Conservation (phyloP, 2,113 vertebrate genomes). For the Genyomyrus donnyi region DNA sequence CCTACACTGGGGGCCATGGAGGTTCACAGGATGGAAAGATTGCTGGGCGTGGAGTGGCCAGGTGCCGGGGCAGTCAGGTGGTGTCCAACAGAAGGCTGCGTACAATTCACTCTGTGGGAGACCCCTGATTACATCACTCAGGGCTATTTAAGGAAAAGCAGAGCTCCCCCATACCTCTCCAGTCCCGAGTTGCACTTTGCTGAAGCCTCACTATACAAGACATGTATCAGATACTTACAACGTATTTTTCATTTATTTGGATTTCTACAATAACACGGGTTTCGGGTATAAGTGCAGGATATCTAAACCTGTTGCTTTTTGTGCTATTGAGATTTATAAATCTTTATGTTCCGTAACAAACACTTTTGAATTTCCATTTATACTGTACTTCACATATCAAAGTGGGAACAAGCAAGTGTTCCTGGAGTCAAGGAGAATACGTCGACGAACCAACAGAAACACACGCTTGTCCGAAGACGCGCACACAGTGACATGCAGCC, state of each 20-base stretch:
- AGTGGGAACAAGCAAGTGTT: not conserved
- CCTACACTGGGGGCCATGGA: conserved; percentile 33
- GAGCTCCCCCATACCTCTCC: conserved; percentile 40
- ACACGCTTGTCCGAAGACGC: not conserved
- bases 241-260: not conserved
- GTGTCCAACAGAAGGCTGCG: conserved; percentile 53
- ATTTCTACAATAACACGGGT: not conserved
- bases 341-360: not conserved
- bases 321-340: not conserved
- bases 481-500: not conserved
- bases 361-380: not conserved
- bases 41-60: conserved; percentile 21
- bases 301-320: not conserved
- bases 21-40: conserved; percentile 24
- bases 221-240: not conserved
- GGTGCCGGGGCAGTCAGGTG: conserved; percentile 41
- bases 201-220: not conserved
- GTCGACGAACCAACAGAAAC: not conserved
- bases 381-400: not conserved
- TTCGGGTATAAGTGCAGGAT: not conserved
- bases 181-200: conserved; percentile 21
- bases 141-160: conserved; percentile 58
- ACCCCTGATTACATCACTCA: conserved; percentile 55
- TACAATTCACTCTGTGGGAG: conserved; percentile 55
- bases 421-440: not conserved